Percentiles rank a stretch among this genome's conserved stretches.
Evolutionary conservation across 1,140 invertebrate genomes (phyloP).

Genomic region (Pseudachorutes palmiensis): DNA sequence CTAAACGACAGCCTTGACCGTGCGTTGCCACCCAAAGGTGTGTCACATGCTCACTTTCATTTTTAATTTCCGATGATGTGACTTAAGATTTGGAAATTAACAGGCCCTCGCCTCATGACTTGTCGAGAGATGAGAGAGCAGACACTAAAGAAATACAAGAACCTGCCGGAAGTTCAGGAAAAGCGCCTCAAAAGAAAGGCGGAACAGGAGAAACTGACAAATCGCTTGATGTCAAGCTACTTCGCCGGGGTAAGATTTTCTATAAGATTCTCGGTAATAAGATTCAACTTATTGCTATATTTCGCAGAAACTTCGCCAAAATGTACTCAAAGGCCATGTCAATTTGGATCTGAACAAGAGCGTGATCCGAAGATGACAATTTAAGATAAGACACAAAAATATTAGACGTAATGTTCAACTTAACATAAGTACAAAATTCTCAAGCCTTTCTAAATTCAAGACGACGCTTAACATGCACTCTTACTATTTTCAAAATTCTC

Average conservation of each 20-base stretch:
- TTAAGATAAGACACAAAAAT: background rate
- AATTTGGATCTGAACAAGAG: constrained; percentile 11
- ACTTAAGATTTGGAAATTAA: no score
- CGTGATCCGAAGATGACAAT: constrained; percentile 18
- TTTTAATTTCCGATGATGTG: no score
- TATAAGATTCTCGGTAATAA: background rate
- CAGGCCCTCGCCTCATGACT: constrained; percentile 23
- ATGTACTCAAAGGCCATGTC: constrained; percentile 15
- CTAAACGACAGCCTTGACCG: constrained; percentile 5
- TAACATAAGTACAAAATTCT: no score
- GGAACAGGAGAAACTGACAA: constrained; percentile 47
- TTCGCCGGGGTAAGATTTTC: constrained; percentile 44
- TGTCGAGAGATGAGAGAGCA: constrained; percentile 43
- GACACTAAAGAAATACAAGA: constrained; percentile 46
- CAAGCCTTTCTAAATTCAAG: no score
- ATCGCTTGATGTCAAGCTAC: constrained; percentile 51
- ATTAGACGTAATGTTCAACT: no score
- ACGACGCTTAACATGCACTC: no score
- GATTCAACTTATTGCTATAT: background rate
- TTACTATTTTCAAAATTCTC: no score
- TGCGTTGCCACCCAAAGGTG: constrained; percentile 15
- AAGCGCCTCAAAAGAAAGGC: constrained; percentile 45
- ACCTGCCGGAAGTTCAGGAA: constrained; percentile 46
- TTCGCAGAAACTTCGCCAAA: constrained; percentile 17
- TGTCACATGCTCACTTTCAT: no score